phyloP scores from a whole-genome alignment of 2,113 vertebrate genomes.

The Benitochromis conjunctus region DNA sequence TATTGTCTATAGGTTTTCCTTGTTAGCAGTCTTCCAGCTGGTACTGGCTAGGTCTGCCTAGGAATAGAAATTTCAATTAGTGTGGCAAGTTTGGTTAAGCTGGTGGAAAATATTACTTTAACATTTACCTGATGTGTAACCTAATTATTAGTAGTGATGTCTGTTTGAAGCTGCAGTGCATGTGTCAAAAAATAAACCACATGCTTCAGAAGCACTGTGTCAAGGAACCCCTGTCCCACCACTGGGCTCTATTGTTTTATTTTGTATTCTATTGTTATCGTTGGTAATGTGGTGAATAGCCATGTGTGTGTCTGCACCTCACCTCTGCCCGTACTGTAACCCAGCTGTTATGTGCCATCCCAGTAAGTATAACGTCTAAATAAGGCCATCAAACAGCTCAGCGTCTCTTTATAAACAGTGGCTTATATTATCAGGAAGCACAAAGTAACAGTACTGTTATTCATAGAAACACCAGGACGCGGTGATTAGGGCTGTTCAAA shows the following conservation, averaged over 20 bases:
- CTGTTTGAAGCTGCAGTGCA: background rate
- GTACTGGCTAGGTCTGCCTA: background rate
- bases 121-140: background rate
- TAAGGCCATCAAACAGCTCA: background rate
- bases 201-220: background rate
- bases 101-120: background rate
- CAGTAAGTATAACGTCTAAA: background rate
- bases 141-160: accelerated
- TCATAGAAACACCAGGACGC: background rate
- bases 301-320: background rate
- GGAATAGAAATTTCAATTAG: background rate
- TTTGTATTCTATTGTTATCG: background rate
- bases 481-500: background rate
- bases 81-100: background rate
- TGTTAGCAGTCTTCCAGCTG: background rate
- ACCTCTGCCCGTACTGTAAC: background rate
- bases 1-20: background rate
- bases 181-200: background rate
- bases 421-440: background rate
- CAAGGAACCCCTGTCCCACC: background rate
- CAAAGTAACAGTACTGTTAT: background rate
- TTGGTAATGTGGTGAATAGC: background rate
- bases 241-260: background rate
- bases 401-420: background rate
- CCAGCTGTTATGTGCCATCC: background rate